Evolutionary conservation across 2,888 invertebrate genomes (phyloP).

Genomic region (Lasioglossum leucozonium): DNA sequence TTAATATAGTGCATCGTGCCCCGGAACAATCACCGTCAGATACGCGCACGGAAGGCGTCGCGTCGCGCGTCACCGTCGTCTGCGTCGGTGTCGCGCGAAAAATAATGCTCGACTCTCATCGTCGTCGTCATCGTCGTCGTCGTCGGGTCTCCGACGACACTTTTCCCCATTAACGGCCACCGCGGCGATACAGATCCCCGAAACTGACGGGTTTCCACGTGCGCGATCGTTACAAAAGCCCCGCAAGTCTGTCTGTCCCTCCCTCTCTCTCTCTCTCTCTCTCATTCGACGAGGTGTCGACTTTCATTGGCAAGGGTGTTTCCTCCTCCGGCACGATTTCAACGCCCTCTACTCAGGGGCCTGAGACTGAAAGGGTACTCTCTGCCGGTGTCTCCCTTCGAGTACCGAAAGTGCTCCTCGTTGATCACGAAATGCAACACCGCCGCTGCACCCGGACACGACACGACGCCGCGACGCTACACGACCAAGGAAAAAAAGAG

Average conservation of each 20-base stretch:
- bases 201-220: conserved; percentile 53
- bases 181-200: conserved; percentile 7
- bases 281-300: conserved; percentile 60
- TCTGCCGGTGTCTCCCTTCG: conserved; percentile 54
- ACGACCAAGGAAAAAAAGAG: not conserved
- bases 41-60: not conserved
- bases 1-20: not conserved
- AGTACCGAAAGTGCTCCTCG: conserved; percentile 64
- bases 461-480: conserved; percentile 2
- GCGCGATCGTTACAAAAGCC: conserved; percentile 59
- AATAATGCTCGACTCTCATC: conserved; percentile 5
- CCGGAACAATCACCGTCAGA: not conserved
- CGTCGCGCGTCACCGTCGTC: not conserved
- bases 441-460: conserved; percentile 29
- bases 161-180: conserved; percentile 7
- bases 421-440: conserved; percentile 71
- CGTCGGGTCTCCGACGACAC: not conserved
- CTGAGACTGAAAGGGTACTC: conserved; percentile 56
- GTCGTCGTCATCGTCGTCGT: not conserved
- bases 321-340: conserved; percentile 59
- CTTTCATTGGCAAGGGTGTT: conserved; percentile 59
- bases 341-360: conserved; percentile 45
- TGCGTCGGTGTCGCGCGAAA: not conserved
- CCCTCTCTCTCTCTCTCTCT: conserved; percentile 23
- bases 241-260: conserved; percentile 54